Base-by-base conservation (phyloP, 1,140 invertebrate species). In the Asbolus verrucosus region DNA sequence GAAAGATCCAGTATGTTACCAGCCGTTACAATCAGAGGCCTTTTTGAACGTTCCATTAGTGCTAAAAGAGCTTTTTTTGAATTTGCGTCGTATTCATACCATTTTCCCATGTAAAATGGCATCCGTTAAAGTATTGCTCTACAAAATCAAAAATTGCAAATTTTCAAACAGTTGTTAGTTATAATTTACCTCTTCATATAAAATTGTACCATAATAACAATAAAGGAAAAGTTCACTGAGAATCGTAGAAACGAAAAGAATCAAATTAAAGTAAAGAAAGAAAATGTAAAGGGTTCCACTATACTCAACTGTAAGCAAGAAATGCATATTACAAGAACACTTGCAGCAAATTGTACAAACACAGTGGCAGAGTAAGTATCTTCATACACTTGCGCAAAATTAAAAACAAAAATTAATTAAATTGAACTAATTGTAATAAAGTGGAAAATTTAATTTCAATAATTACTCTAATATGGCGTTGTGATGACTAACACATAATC, bases 31-130 rank as follows among this genome's bases (percentile, higher is more conserved):
- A 33, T 13, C 11, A 70, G 19, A 8, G 71, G 71, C 38, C 38
- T 18, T 61, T 66, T 70, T 1, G 63, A 13, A 13, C 71, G 38
- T 66, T 70, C 67, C 71, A 73, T 73, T 27, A 73, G 31, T 11
- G 62, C 70, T 1, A 65, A 27, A 11, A 73, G 9, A 4, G 67
- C 67, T 61, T 61, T 65, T 39, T 70, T 70, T 6, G 62, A 73
- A 62, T 73, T 70, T 61, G 18, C 11, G 30, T 65, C 61, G 41
- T 38, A 73, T 6, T 65, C 27, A 18, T 70, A 70, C 71, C 71
- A 73, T 5, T 60, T 36, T n/a, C 41, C 33, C 24, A 38, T 61
- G 19, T 70, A 73, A 60, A n/a, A 73, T 66, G 6, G 67, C 30
- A 41, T 60, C 31, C 4, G 24, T 60, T 50, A 73, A 6, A 14